Base-by-base conservation (phyloP, 2,888 invertebrate species). In the Metacarcinus magister region DNA sequence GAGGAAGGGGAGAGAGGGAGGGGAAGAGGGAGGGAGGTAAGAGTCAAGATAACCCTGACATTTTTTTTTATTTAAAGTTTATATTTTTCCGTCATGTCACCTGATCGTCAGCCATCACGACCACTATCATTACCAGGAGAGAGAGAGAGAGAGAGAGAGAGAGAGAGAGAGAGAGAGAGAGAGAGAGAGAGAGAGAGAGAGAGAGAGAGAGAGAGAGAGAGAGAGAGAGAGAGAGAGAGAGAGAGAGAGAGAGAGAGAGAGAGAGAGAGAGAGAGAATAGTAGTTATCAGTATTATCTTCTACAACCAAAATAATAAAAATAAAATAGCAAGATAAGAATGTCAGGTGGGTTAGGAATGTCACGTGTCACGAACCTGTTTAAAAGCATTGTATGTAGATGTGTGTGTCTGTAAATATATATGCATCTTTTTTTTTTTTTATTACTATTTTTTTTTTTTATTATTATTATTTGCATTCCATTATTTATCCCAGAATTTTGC, bases 91-190 rank as follows among this genome's bases (percentile, higher is more conserved):
- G 82, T 82, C 82, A 82, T 82, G 82, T 82, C 82, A 82, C 32
- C 10, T 4, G 82, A 7, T 28, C 82, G 23, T 32, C 28, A 82
- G 82, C 82, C 82, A 82, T 10, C 82, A 32, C 82, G 82, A 16
- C 32, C 82, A 82, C 75, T 75, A n/a, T 82, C 82, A 82, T 82
- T 82, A 82, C 82, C 82, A 2, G 23, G 82, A 82, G 82, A 82
- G 82, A 67, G 67, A 67, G n/a, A 67, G 67, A 67, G 67, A 67
- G 67, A 67, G 67, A 67, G 67, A 67, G 67, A 67, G 67, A 67
- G 67, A 67, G 67, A 67, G 67, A 67, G 67, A 67, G 67, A 67
- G 67, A 67, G 67, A 67, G 67, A 67, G 67, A 67, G 67, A 67
- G 67, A 67, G 67, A 67, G 67, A 67, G 67, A 67, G 67, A 67